Base-by-base conservation (phyloP, 30 jellyfish, hydroid and myxozoan genomes). In the Morbakka virulenta region DNA sequence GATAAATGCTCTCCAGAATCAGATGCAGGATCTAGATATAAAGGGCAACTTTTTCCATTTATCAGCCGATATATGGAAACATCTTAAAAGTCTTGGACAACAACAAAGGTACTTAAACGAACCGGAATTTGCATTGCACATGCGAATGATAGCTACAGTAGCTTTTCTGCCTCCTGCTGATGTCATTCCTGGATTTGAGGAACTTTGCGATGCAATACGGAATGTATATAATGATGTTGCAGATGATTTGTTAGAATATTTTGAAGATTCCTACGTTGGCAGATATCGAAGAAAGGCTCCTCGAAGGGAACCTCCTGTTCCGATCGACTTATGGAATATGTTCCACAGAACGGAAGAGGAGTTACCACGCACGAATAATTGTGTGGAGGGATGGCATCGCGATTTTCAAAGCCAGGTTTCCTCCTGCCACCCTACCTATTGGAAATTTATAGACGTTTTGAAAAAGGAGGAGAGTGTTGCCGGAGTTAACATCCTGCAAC, bases 271-370 rank as follows among this genome's bases (percentile, higher is more conserved):
- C n/a, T n/a, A n/a, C n/a, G n/a, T n/a, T n/a, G 84, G 87, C 29
- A 26, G 87, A 29, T 75, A 52, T 29, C 31, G 86, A 63, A 20
- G 68, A 63, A 75, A 75, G 32, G 86, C 72, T 2, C 87, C 84
- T n/a, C 87, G 84, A 26, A 22, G 52, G 32, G 71, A 33, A 29
- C 87, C 85, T 25, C 70, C 63, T 35, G 57, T 52, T 75, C 32
- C 57, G 32, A 75, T 52, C 20, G n/a, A n/a, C n/a, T n/a, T n/a
- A n/a, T n/a, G n/a, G n/a, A n/a, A n/a, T n/a, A n/a, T n/a, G n/a
- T n/a, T 61, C 25, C 72, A 75, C 30, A 64, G 87, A 25, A 75
- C 79, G n/a, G 0, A 75, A 22, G 20, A 75, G n/a, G 84, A 75
- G 86, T 20, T 75, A 27, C 87, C 87, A 0, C 31, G 87, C 23